Percentiles rank a stretch among this genome's conserved stretches.
Conservation (phyloP, 2,113 vertebrate species). For the Spea bombifrons region DNA sequence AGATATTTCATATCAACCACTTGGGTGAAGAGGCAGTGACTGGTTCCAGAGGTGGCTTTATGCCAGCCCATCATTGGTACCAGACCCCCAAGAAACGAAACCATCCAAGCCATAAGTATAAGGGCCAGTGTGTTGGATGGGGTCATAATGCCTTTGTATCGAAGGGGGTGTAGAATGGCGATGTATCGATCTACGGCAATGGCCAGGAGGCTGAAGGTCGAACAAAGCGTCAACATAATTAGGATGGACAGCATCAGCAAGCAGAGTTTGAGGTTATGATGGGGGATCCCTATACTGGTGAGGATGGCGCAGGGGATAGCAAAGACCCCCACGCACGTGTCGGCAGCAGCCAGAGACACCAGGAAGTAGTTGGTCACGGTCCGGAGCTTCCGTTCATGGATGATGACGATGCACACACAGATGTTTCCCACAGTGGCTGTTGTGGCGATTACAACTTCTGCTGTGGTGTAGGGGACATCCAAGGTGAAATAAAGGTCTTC, state of each 20-base stretch:
- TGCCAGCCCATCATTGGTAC: conserved; percentile 68
- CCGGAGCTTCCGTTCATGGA: conserved; percentile 63
- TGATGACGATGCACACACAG: conserved; percentile 66
- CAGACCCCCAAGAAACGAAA: conserved; percentile 61
- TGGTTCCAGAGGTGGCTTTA: conserved; percentile 52
- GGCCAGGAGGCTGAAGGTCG: conserved; percentile 72
- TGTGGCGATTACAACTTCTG: conserved; percentile 66
- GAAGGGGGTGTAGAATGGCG: conserved; percentile 72
- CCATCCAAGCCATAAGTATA: conserved; percentile 63
- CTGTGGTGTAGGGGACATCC: conserved; percentile 62
- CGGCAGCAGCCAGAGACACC: conserved; percentile 68
- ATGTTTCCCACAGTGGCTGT: conserved; percentile 64
- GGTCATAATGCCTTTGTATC: conserved; percentile 66
- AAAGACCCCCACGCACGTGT: conserved; percentile 67
- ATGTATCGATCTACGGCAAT: conserved; percentile 71
- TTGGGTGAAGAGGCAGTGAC: conserved; percentile 62
- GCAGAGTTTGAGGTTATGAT: conserved; percentile 64
- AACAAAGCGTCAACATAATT: conserved; percentile 73
- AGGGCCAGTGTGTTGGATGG: conserved; percentile 60
- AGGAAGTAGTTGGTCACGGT: conserved; percentile 75
- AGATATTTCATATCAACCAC: conserved; percentile 64
- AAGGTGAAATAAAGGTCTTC: conserved; percentile 27
- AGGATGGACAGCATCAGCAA: conserved; percentile 71
- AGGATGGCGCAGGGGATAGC: conserved; percentile 74
- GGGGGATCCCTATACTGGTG: conserved; percentile 63